Evolutionary conservation across 2,797 vertebrate species (phyloP).

Genomic region (Pantherophis alleghaniensis): DNA sequence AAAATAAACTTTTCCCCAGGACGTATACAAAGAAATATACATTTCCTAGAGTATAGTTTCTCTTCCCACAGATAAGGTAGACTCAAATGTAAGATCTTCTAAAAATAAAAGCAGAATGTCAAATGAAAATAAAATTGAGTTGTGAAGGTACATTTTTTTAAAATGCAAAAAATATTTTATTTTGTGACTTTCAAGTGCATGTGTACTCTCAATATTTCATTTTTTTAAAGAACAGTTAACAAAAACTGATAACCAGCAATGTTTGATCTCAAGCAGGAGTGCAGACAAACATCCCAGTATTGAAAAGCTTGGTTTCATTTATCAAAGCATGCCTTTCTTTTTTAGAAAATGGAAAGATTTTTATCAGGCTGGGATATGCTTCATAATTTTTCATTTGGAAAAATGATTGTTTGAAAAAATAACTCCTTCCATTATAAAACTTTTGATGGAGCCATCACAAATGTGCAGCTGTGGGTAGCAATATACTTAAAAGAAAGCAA

Average conservation of each 20-base stretch:
- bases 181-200: neutral
- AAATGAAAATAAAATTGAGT: neutral
- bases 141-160: neutral
- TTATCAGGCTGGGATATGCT: conserved; percentile 28
- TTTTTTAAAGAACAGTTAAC: conserved; percentile 6
- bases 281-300: neutral
- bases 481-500: conserved; percentile 62
- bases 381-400: conserved; percentile 43
- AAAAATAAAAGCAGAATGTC: neutral
- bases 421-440: conserved; percentile 29
- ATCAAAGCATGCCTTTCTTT: conserved; percentile 8
- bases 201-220: neutral
- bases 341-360: conserved; percentile 24
- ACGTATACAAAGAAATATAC: conserved; percentile 47
- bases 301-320: conserved; percentile 24
- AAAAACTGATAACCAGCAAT: conserved; percentile 28
- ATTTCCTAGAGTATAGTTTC: conserved; percentile 46
- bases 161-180: conserved; percentile 11
- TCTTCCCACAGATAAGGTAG: conserved; percentile 34
- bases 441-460: conserved; percentile 22
- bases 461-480: conserved; percentile 38
- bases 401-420: conserved; percentile 20
- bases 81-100: conserved; percentile 61
- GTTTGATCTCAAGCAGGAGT: conserved; percentile 5
- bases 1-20: neutral